Evolutionary conservation across 1,140 invertebrate genomes (phyloP).

Genomic region (Nixonia krombeini): DNA sequence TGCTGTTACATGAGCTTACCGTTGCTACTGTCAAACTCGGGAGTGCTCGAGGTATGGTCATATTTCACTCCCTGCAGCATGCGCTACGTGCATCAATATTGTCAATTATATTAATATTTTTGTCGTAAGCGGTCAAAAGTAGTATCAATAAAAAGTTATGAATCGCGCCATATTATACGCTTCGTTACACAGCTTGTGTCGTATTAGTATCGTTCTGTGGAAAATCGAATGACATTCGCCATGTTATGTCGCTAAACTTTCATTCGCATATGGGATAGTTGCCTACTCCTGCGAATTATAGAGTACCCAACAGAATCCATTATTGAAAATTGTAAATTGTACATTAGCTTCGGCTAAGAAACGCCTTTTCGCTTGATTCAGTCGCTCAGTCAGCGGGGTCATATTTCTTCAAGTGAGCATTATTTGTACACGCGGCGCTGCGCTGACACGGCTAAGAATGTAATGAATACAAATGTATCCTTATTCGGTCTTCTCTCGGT

Average conservation of each 20-base stretch:
- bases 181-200: too few species aligned
- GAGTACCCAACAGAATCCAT: constrained; percentile 4
- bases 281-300: background rate
- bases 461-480: constrained; percentile 30
- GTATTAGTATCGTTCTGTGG: too few species aligned
- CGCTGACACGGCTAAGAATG: constrained; percentile 17
- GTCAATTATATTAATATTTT: too few species aligned
- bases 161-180: too few species aligned
- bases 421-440: constrained; percentile 22
- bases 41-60: too few species aligned
- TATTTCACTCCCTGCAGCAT: constrained; percentile 26
- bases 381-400: background rate
- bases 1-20: constrained; percentile 24
- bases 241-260: too few species aligned
- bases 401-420: constrained; percentile 26
- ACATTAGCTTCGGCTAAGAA: background rate
- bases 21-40: too few species aligned
- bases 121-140: too few species aligned
- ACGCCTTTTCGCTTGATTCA: background rate
- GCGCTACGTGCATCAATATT: too few species aligned
- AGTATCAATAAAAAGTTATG: too few species aligned
- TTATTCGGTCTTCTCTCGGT: constrained; percentile 7
- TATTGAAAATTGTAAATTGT: background rate
- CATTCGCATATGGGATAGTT: too few species aligned
- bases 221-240: too few species aligned